A percentile compares a stretch with the other conserved stretches of the same genome.
Evolutionary conservation across 1,140 invertebrate genomes (phyloP).

Genomic region (Megalonaias nervosa): DNA sequence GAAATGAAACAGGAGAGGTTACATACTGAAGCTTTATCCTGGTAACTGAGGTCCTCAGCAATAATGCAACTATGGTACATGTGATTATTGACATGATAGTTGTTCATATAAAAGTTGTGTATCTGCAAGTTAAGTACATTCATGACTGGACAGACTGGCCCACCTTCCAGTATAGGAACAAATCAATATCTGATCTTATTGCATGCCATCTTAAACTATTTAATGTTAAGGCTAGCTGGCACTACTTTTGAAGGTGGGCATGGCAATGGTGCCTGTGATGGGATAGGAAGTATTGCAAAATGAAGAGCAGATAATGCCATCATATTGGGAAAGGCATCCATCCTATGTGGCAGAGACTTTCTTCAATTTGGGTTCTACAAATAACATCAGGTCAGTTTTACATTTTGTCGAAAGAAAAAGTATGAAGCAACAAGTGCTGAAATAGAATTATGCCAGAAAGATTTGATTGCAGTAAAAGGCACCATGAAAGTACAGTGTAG

Average conservation of each 20-base stretch:
- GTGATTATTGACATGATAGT: conserved; percentile 25
- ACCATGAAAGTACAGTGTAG: conserved; percentile 12
- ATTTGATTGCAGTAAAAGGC: conserved; percentile 12
- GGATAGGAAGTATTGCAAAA: conserved; percentile 15
- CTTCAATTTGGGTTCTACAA: conserved; percentile 3
- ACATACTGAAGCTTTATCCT: conserved; percentile 29
- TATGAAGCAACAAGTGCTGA: background rate
- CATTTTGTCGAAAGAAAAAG: conserved; percentile 4
- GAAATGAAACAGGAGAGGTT: background rate
- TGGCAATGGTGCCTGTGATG: conserved; percentile 31
- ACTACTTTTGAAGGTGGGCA: conserved; percentile 14
- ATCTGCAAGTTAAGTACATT: conserved; percentile 15
- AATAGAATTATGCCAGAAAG: background rate
- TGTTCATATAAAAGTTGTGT: conserved; percentile 6
- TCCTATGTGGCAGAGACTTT: conserved; percentile 17
- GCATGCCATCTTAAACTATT: background rate
- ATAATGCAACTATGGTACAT: conserved; percentile 22
- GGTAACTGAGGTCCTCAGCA: conserved; percentile 15
- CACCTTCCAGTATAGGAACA: conserved; percentile 17
- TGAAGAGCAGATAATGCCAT: conserved; percentile 31
- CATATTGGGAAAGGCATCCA: conserved; percentile 8
- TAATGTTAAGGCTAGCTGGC: background rate
- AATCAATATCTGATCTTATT: conserved; percentile 11
- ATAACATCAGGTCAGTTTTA: conserved; percentile 6
- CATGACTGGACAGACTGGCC: conserved; percentile 45